Evolutionary conservation across 1,140 invertebrate genomes (phyloP).

Genomic region (Zaprionus tsacasi): DNA sequence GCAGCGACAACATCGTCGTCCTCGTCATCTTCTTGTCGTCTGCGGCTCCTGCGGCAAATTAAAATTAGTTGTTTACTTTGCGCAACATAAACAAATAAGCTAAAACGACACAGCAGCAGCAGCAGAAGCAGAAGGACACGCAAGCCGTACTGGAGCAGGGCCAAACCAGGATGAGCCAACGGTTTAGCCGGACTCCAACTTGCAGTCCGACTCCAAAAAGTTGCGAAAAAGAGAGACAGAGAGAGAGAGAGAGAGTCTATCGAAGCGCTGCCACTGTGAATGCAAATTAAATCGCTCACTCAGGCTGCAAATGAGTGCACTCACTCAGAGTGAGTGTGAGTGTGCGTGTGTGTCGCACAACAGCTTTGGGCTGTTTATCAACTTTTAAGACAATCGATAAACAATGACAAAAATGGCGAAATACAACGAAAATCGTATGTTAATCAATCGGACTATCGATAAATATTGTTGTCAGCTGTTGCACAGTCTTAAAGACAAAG

Average conservation of each 20-base stretch:
- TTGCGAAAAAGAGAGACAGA: too few species aligned
- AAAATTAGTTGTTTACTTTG: slow-evolving; percentile 82
- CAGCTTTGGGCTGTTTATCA: not conserved
- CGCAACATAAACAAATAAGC: slow-evolving; percentile 80
- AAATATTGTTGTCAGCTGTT: not conserved
- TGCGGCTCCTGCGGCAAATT: slow-evolving; percentile 79
- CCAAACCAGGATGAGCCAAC: slow-evolving; percentile 10
- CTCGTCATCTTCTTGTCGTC: slow-evolving; percentile 48
- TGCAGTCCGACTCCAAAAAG: not conserved
- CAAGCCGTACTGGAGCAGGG: not conserved
- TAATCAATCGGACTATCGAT: slow-evolving; percentile 1
- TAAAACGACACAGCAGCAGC: slow-evolving; percentile 36
- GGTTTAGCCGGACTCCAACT: slow-evolving; percentile 2
- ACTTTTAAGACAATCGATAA: not conserved
- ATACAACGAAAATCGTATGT: slow-evolving; percentile 2
- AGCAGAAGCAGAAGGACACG: slow-evolving; percentile 4
- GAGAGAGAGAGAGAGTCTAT: slow-evolving; percentile 32
- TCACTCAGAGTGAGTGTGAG: not conserved
- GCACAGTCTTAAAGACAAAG: not conserved
- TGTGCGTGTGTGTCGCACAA: not conserved
- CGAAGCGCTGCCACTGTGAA: slow-evolving; percentile 53
- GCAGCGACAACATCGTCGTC: slow-evolving; percentile 38
- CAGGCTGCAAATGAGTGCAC: slow-evolving; percentile 21
- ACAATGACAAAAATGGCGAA: not conserved
- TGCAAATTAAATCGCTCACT: slow-evolving; percentile 49